Conservation (phyloP, 2,888 invertebrate genomes). For the Scaptomyza parva region DNA sequence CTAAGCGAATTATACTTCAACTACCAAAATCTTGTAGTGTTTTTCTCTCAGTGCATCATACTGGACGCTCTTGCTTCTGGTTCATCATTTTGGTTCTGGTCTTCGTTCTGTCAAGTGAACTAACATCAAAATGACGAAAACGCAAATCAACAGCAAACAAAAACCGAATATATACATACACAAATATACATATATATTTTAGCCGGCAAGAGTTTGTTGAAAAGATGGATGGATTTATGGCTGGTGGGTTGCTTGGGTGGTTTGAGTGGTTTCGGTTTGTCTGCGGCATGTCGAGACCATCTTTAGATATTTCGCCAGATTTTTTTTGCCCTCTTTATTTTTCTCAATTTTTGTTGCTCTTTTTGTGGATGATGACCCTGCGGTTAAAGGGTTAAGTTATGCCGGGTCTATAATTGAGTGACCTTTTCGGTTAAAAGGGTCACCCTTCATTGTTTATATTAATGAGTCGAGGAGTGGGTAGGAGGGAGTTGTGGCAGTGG, state of each 20-base stretch:
- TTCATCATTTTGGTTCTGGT: conserved; percentile 27
- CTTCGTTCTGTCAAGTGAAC: conserved; percentile 68
- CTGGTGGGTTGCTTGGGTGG: conserved; percentile 30
- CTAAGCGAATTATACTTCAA: not conserved
- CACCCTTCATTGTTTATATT: conserved; percentile 47
- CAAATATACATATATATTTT: not conserved
- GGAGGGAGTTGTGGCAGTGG: not conserved
- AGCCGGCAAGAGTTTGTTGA: conserved; percentile 60
- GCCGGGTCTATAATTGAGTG: conserved; percentile 56
- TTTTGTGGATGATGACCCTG: conserved; percentile 12
- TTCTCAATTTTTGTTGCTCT: conserved; percentile 11
- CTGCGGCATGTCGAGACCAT: conserved; percentile 52
- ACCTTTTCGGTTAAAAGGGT: conserved; percentile 51
- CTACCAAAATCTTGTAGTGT: not conserved
- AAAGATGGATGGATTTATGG: conserved; percentile 76
- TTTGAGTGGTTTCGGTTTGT: conserved; percentile 24
- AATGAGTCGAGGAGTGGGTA: conserved; percentile 34
- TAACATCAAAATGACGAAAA: conserved; percentile 80
- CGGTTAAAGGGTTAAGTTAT: conserved; percentile 53
- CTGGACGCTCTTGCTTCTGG: conserved; percentile 25
- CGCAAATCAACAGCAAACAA: conserved; percentile 78
- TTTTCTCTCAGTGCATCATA: conserved; percentile 8
- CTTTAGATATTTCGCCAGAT: conserved; percentile 11
- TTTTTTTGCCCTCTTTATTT: conserved; percentile 5
- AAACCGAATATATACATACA: conserved; percentile 17